A percentile compares a stretch with the other conserved stretches of the same genome.
These are phyloP conservation scores for Sminthopsis crassicaudata DNA, from an alignment of 2,113 vertebrate species.

Conservation along the genomic window DNA sequence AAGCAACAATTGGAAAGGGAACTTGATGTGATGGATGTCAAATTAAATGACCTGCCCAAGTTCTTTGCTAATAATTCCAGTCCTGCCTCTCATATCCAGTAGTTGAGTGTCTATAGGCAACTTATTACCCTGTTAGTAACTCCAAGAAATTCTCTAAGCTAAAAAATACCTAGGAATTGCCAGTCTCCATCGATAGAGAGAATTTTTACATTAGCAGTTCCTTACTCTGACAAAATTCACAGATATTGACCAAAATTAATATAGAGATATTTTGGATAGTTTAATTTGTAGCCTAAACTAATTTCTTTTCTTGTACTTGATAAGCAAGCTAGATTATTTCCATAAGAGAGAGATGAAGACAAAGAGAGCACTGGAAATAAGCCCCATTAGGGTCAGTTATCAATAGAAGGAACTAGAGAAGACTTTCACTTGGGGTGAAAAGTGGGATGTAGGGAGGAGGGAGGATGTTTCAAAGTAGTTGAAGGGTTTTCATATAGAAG, in stretches of 20 bases:
- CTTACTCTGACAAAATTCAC: not conserved
- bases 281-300: not conserved
- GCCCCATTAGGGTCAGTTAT: not conserved
- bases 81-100: not conserved
- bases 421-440: not conserved
- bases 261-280: not conserved
- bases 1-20: not conserved
- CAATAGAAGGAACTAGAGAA: not conserved
- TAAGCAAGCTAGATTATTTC: not conserved
- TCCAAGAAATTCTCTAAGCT: not conserved
- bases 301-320: not conserved
- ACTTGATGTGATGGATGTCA: not conserved
- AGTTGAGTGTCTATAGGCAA: not conserved
- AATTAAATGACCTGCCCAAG: not conserved
- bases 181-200: not conserved
- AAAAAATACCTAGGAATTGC: not conserved
- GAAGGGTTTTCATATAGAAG: not conserved
- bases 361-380: not conserved
- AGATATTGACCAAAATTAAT: not conserved
- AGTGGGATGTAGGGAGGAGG: not conserved
- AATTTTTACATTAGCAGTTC: not conserved
- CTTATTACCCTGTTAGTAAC: not conserved
- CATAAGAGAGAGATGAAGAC: not conserved
- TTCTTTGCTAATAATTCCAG: not conserved
- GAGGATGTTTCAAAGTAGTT: not conserved